Base-by-base conservation (phyloP, 2,113 vertebrate genomes). In the Leptobrachium ailaonicum region DNA sequence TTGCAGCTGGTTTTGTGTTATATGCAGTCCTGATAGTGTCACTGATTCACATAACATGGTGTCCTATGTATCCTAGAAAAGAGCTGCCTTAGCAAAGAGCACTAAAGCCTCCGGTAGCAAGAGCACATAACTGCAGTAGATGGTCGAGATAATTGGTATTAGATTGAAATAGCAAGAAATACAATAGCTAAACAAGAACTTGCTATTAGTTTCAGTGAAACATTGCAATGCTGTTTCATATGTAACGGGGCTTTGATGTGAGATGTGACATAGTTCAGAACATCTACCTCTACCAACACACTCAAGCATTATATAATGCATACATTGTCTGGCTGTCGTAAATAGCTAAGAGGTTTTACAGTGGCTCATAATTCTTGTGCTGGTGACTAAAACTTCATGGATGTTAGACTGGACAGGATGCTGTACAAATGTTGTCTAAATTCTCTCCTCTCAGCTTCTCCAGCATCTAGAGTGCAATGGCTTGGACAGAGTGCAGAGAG, bases 371-470 rank as follows among this genome's bases (percentile, higher is more conserved):
- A 60, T 4, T 60, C 3, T 12, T 12, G 6, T 60, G 10, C 56
- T 60, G 3, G 9, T 13, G 10, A 12, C 56, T 8, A 4, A 60
- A 14, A 4, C 2, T 63, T 41, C 56, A 74, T 4, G 58, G 43
- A 50, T 64, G 44, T 40, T n/a, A 4, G 11, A 41, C 64, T 42
- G 42, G 77, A 9, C 13, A 69, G 70, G 77, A 71, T 73, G 75
- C 75, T 86, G 75, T 88, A 86, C 87, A 81, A 88, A 84, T 73
- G 44, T 83, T 87, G 79, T 91, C 20, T 83, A 88, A 87, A 88
- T 91, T 91, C 89, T 93, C 88, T 90, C 84, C 90, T 90, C 72
- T 87, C 90, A 92, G 90, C 91, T 84, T 43, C 84, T 82, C 87
- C 89, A 85, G 91, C 87, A 87, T 89, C 86, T 87, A 85, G 79